Evolutionary conservation across 1,140 invertebrate species (phyloP).

Genomic region (Contarinia nasturtii): DNA sequence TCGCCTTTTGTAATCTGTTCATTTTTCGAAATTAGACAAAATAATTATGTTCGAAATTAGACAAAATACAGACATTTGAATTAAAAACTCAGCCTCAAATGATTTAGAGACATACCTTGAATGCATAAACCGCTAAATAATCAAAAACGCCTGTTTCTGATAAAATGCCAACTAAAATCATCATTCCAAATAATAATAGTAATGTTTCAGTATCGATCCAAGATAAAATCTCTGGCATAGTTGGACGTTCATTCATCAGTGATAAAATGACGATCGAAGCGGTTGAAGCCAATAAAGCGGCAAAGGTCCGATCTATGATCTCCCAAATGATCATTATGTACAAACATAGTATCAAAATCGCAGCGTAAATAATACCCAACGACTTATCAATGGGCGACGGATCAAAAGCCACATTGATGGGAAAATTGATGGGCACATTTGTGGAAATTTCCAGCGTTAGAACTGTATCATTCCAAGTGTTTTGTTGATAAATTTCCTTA

Average conservation of each 20-base stretch:
- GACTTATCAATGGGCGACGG: conserved; percentile 37
- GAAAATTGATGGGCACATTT: conserved; percentile 31
- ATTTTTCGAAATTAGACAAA: conserved; percentile 9
- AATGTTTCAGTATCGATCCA: conserved; percentile 75
- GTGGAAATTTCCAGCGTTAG: conserved; percentile 28
- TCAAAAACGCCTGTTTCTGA: conserved; percentile 73
- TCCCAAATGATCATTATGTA: conserved; percentile 78
- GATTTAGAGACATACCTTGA: conserved; percentile 34
- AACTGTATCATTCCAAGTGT: conserved; percentile 3
- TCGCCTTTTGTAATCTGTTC: conserved; percentile 47
- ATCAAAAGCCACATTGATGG: conserved; percentile 39
- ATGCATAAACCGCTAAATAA: conserved; percentile 55
- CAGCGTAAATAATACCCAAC: conserved; percentile 51
- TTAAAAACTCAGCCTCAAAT: too few relatives aligned
- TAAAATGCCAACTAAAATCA: conserved; percentile 65
- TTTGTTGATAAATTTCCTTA: conserved; percentile 13
- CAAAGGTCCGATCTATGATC: conserved; percentile 58
- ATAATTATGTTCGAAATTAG: not conserved
- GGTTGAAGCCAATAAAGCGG: conserved; percentile 56
- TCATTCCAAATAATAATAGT: conserved; percentile 69
- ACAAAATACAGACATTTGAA: not conserved
- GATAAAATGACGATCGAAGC: conserved; percentile 49
- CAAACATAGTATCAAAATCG: conserved; percentile 45
- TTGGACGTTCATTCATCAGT: conserved; percentile 43
- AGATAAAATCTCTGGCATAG: conserved; percentile 44